These are phyloP conservation scores for Rhodophaea formosa DNA, from an alignment of 2,888 invertebrate species.

Conservation along the genomic window DNA sequence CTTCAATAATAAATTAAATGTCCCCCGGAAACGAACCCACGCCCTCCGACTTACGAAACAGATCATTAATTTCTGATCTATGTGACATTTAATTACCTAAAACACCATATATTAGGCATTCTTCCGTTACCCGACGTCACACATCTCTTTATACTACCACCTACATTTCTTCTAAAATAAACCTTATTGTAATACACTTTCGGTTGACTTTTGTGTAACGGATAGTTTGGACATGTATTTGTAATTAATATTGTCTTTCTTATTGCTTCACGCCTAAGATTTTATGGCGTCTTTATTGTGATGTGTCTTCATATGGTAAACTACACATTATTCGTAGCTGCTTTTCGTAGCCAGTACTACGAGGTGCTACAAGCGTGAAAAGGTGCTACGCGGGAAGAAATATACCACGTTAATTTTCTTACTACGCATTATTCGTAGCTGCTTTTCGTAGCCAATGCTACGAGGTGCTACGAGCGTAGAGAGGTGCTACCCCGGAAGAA, in stretches of 20 bases:
- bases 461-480: neutral
- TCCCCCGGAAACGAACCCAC: slow-evolving; percentile 13
- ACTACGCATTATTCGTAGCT: too few species aligned
- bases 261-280: slow-evolving; percentile 80
- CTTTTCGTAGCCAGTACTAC: neutral
- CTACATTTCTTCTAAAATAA: slow-evolving; percentile 17
- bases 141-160: slow-evolving; percentile 34
- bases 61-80: slow-evolving; percentile 80
- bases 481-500: too few species aligned
- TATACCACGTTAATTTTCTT: too few species aligned
- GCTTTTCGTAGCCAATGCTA: neutral
- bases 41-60: slow-evolving; percentile 60
- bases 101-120: slow-evolving; percentile 78
- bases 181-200: slow-evolving; percentile 33
- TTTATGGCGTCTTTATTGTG: slow-evolving; percentile 55
- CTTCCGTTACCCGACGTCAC: slow-evolving; percentile 66
- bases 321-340: too few species aligned
- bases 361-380: neutral
- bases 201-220: slow-evolving; percentile 22
- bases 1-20: slow-evolving; percentile 12
- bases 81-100: slow-evolving; percentile 81
- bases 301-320: slow-evolving; percentile 17
- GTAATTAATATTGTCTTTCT: slow-evolving; percentile 74
- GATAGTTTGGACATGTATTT: slow-evolving; percentile 19
- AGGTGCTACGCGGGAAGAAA: too few species aligned